These are phyloP conservation scores for Melipona bicolor DNA, from an alignment of 2,888 invertebrate species.

Conservation along the genomic window DNA sequence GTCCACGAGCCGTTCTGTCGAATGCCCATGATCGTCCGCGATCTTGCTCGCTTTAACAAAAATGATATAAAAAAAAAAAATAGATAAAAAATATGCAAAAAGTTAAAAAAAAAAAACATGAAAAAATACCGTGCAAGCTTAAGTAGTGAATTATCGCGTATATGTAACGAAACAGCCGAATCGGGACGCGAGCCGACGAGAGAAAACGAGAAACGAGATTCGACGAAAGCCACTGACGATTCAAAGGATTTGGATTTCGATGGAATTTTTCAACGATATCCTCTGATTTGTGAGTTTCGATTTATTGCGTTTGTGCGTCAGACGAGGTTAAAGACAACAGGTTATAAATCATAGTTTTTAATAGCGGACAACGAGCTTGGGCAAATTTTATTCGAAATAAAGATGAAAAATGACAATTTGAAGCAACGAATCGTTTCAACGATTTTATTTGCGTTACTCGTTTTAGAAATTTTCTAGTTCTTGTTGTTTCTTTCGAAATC, in stretches of 20 bases:
- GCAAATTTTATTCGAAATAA: no score
- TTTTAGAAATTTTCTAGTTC: no score
- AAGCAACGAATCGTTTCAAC: no score
- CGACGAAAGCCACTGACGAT: slow-evolving; percentile 27
- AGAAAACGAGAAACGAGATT: slow-evolving; percentile 31
- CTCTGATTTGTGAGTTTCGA: not conserved
- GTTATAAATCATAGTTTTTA: no score
- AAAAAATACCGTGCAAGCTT: slow-evolving; percentile 57
- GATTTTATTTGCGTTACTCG: no score
- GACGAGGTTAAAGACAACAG: no score
- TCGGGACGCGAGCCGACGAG: slow-evolving; percentile 38
- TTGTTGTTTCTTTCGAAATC: no score
- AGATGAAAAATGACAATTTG: no score
- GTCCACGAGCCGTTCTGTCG: slow-evolving; percentile 7
- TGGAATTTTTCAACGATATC: not conserved
- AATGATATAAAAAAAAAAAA: slow-evolving; percentile 13
- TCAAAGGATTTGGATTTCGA: slow-evolving; percentile 9
- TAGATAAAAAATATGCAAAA: not conserved
- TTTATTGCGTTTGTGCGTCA: no score
- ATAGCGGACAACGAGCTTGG: no score
- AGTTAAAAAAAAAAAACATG: not conserved
- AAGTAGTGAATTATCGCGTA: slow-evolving; percentile 57
- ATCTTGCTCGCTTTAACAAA: slow-evolving; percentile 46
- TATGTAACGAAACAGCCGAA: slow-evolving; percentile 48
- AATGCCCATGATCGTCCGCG: slow-evolving; percentile 58